Conservation (phyloP, 2,888 invertebrate species). For the Ptychoptera albimana region DNA sequence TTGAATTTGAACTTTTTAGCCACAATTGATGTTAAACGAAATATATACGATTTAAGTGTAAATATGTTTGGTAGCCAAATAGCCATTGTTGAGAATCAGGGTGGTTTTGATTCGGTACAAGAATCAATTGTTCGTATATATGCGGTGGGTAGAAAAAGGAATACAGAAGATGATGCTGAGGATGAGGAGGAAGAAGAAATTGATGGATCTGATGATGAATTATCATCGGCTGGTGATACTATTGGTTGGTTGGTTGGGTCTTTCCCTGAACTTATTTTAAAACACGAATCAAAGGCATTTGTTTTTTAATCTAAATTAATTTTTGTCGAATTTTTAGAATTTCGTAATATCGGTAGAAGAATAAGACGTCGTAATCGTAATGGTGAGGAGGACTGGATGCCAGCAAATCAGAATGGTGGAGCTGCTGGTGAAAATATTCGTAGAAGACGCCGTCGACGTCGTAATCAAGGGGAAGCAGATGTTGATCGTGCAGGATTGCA, state of each 20-base stretch:
- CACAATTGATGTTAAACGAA: slow-evolving; percentile 83
- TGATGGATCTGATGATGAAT: slow-evolving; percentile 42
- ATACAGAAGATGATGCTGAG: slow-evolving; percentile 77
- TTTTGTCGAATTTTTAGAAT: too few species aligned
- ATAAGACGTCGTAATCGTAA: too few species aligned
- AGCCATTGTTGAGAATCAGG: slow-evolving; percentile 80
- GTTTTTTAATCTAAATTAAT: too few species aligned
- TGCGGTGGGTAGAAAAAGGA: slow-evolving; percentile 76
- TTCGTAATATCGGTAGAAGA: too few species aligned
- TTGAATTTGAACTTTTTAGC: slow-evolving; percentile 37
- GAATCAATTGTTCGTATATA: slow-evolving; percentile 85
- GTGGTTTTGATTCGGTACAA: slow-evolving; percentile 65
- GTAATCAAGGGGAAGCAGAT: neutral
- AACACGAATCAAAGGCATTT: too few species aligned
- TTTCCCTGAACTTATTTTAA: too few species aligned
- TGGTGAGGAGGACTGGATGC: too few species aligned
- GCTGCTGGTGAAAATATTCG: neutral
- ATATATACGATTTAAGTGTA: slow-evolving; percentile 72
- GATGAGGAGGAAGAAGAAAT: slow-evolving; percentile 48
- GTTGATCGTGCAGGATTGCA: neutral
- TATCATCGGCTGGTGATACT: slow-evolving; percentile 25
- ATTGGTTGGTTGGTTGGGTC: neutral
- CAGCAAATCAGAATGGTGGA: too few species aligned
- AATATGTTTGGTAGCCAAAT: slow-evolving; percentile 75
- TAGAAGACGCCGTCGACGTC: neutral